A percentile compares a stretch with the other conserved stretches of the same genome.
Conservation (phyloP, 2,113 vertebrate genomes). For the Epinephelus fuscoguttatus region DNA sequence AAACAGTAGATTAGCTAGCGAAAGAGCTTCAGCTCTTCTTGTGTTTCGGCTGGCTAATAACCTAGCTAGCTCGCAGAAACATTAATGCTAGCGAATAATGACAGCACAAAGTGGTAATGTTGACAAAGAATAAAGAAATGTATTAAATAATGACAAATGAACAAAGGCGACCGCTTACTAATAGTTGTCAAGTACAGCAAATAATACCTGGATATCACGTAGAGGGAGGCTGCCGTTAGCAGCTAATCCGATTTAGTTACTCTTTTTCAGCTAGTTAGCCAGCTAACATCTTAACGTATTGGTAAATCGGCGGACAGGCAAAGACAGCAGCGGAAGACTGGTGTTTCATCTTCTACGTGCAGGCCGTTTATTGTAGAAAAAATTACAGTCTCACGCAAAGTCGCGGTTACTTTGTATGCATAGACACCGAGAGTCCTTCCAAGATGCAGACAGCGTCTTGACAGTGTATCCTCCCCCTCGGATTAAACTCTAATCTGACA, state of each 20-base stretch:
- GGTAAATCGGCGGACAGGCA: conserved; percentile 33
- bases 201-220: conserved; percentile 39
- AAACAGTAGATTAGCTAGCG: conserved; percentile 3
- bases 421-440: conserved; percentile 22
- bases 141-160: background rate
- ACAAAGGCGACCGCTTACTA: background rate
- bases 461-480: conserved; percentile 64
- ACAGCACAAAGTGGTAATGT: conserved; percentile 4
- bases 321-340: conserved; percentile 18
- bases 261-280: conserved; percentile 77
- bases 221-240: conserved; percentile 43
- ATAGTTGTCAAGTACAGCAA: conserved; percentile 1
- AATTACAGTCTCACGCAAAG: background rate
- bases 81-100: conserved; percentile 30
- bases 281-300: conserved; percentile 66
- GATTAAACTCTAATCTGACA: conserved; percentile 86
- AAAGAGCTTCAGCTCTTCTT: conserved; percentile 13
- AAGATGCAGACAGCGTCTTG: conserved; percentile 46
- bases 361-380: background rate
- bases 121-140: background rate
- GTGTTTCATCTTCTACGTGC: conserved; percentile 59
- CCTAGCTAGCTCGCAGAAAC: conserved; percentile 32
- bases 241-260: conserved; percentile 75
- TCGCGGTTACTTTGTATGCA: background rate
- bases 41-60: conserved; percentile 16